Percentiles rank a stretch among this genome's conserved stretches.
Conservation (phyloP, 2,113 vertebrate genomes). For the Triplophysa tibetana region DNA sequence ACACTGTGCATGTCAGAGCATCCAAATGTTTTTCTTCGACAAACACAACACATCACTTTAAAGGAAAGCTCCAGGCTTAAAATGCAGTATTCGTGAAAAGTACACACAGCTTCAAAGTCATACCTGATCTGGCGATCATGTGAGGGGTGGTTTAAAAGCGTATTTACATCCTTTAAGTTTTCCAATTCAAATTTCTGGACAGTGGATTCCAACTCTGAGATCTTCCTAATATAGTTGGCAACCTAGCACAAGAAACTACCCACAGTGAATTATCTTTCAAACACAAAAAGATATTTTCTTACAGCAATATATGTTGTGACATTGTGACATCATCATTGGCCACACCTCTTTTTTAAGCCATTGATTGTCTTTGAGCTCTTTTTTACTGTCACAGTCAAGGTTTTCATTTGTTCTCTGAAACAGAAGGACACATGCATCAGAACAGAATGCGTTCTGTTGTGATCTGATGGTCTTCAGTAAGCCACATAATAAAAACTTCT, state of each 20-base stretch:
- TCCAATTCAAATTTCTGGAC: conserved; percentile 75
- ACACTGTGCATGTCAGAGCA: conserved; percentile 23
- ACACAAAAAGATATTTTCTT: neutral
- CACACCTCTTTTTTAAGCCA: conserved; percentile 81
- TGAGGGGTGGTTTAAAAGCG: conserved; percentile 70
- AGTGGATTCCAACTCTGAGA: conserved; percentile 65
- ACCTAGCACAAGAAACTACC: conserved; percentile 61
- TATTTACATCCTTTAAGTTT: conserved; percentile 72
- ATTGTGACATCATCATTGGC: neutral
- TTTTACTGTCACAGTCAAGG: conserved; percentile 66
- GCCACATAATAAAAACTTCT: too few relatives aligned
- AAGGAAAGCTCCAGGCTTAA: neutral
- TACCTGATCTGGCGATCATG: conserved; percentile 71
- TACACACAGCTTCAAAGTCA: neutral
- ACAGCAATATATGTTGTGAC: neutral
- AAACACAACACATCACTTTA: neutral
- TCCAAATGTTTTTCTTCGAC: conserved; percentile 63
- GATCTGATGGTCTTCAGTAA: neutral
- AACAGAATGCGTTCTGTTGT: neutral
- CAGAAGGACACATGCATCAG: neutral
- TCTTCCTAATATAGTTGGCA: conserved; percentile 66
- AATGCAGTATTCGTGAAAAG: neutral
- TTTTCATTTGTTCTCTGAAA: conserved; percentile 70
- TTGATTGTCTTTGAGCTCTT: conserved; percentile 74
- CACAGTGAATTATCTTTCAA: neutral